Conservation (phyloP, 2,113 vertebrate species). For the Albula glossodonta region DNA sequence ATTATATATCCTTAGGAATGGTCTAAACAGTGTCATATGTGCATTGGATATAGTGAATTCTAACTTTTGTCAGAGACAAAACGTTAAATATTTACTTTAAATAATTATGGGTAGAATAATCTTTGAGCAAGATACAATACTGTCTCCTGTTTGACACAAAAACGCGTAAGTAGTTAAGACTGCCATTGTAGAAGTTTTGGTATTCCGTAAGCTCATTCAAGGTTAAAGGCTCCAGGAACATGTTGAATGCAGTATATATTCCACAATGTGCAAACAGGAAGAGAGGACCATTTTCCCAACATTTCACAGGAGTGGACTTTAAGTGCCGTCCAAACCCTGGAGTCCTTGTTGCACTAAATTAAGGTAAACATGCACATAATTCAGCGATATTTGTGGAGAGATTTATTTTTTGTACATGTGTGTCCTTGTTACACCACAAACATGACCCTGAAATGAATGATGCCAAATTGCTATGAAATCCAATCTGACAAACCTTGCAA, state of each 20-base stretch:
- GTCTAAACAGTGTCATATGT: no score
- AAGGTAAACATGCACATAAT: neutral
- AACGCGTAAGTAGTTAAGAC: no score
- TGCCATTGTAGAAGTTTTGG: no score
- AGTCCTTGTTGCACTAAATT: neutral
- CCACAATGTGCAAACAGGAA: neutral
- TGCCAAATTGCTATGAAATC: neutral
- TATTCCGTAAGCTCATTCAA: no score
- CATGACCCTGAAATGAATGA: conserved; percentile 42
- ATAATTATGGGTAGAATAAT: no score
- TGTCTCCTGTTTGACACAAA: no score
- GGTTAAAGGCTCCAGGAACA: no score
- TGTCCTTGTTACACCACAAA: conserved; percentile 28
- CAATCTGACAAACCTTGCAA: conserved; percentile 3
- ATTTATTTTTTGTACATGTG: conserved; percentile 14
- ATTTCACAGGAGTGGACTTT: neutral
- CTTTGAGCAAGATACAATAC: no score
- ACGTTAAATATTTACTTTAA: no score
- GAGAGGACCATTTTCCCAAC: neutral
- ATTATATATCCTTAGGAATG: neutral
- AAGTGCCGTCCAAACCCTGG: neutral
- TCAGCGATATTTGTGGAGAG: neutral
- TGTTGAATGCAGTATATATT: no score
- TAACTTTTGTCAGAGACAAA: no score
- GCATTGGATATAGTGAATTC: no score